Base-by-base conservation (phyloP, 2,113 vertebrate genomes). In the Rhineura floridana region DNA sequence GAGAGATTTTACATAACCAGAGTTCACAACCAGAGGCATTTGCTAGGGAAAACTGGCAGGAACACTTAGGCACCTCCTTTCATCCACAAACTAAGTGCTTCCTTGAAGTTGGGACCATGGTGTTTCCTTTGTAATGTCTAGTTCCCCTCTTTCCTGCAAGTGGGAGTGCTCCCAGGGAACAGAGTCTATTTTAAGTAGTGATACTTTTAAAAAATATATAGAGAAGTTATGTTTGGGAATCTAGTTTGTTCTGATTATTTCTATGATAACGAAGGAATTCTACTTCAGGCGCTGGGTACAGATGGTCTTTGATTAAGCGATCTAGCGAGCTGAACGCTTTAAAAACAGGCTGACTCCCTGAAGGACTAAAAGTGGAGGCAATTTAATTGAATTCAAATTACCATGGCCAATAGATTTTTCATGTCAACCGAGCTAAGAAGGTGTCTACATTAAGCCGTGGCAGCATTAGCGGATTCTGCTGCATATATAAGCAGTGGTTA, bases 311-410 rank as follows among this genome's bases (percentile, higher is more conserved):
- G 63, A 78, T 86, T 86, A 86, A 86, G 59, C 8, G 25, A 86
- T 86, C 84, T 79, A 28, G 33, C 69, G 75, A 79, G 63, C 76
- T 52, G 62, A 69, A 79, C 79, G 76, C 85, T 67, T 79, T 86
- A 44, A 69, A 69, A 86, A 79, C 25, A 86, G 33, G 23, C 62
- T 36, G 59, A 48, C 33, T 86, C 73, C 76, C 76, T 3, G 17
- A 67, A 69, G 85, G 75, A 42, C 75, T 79, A 52, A 36, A 76
- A 86, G 46, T 52, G 76, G n/a, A 86, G 59, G 85, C 76, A 79
- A 50, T 85, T 85, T 76, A 85, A 76, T 85, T 76, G 72, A 85
- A 85, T 86, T 79, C 85, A 86, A 86, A 79, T 67, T 69, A 69
- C 76, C 44, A 79, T 79, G 75, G 69, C 44, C 75, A 69, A 79